A percentile compares a stretch with the other conserved stretches of the same genome.
These are phyloP conservation scores for Myotis vivesi DNA, from an alignment of 2,797 vertebrate species.

Conservation along the genomic window DNA sequence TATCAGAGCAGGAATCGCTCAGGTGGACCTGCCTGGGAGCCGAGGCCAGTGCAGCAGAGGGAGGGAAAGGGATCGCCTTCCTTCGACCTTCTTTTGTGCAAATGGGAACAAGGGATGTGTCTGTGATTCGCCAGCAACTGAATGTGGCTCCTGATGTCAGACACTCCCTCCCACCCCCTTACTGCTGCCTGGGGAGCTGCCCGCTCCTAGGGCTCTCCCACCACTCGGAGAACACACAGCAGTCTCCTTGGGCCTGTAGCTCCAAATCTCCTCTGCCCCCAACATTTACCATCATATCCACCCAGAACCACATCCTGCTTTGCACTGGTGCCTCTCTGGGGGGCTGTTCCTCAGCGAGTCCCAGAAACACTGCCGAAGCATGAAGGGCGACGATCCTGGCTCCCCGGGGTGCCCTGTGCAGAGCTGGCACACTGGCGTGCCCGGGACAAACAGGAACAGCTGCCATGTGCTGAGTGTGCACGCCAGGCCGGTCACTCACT, in stretches of 20 bases:
- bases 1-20: not conserved
- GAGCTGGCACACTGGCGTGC: not conserved
- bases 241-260: not conserved
- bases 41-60: not conserved
- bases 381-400: not conserved
- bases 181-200: not conserved
- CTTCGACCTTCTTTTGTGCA: not conserved
- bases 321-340: not conserved
- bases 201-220: not conserved
- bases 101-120: not conserved
- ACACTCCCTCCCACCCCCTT: not conserved
- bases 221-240: not conserved
- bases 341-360: not conserved
- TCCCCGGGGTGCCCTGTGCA: not conserved
- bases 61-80: not conserved
- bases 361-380: not conserved
- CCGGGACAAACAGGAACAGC: not conserved
- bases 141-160: not conserved
- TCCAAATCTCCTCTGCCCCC: not conserved
- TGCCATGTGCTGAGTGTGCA: not conserved
- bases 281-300: not conserved
- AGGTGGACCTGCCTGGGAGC: not conserved
- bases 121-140: not conserved
- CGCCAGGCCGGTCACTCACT: not conserved
- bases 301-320: not conserved